A percentile compares a stretch with the other conserved stretches of the same genome.
Conservation (phyloP, 2,888 invertebrate genomes). For the Bombylius discolor region DNA sequence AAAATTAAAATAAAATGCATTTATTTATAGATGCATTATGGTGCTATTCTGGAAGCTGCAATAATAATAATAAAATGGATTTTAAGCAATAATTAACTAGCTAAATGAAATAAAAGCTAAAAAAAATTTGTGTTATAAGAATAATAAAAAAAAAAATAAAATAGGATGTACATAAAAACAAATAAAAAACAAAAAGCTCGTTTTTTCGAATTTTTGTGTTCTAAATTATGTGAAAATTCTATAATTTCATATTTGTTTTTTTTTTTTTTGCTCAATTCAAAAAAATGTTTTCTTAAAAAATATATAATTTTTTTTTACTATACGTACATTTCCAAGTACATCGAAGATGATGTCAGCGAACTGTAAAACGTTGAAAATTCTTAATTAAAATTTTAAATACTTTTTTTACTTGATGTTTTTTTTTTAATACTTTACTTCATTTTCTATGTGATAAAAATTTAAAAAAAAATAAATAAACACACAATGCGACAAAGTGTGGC, state of each 20-base stretch:
- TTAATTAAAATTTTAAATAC: too few species aligned
- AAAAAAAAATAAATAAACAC: too few species aligned
- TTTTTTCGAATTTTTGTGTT: too few species aligned
- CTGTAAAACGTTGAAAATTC: background rate
- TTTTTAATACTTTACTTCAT: too few species aligned
- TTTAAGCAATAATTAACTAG: background rate
- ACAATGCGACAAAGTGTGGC: too few species aligned
- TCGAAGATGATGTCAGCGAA: background rate
- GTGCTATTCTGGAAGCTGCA: slow-evolving; percentile 38
- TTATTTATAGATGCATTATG: slow-evolving; percentile 36
- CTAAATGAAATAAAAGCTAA: background rate
- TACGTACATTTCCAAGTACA: background rate
- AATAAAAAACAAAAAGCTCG: too few species aligned
- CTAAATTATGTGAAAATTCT: too few species aligned
- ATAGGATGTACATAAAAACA: background rate
- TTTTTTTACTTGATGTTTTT: too few species aligned
- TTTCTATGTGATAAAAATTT: too few species aligned
- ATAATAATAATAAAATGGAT: slow-evolving; percentile 4
- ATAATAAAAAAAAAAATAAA: background rate
- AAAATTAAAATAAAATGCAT: too few species aligned
- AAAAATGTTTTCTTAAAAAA: background rate
- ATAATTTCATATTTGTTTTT: too few species aligned
- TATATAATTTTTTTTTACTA: background rate
- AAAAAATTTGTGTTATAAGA: background rate
- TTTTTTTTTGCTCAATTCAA: background rate